A percentile compares a stretch with the other conserved stretches of the same genome.
phyloP scores from a whole-genome alignment of 1,140 invertebrate species.

The Megathymus violae region DNA sequence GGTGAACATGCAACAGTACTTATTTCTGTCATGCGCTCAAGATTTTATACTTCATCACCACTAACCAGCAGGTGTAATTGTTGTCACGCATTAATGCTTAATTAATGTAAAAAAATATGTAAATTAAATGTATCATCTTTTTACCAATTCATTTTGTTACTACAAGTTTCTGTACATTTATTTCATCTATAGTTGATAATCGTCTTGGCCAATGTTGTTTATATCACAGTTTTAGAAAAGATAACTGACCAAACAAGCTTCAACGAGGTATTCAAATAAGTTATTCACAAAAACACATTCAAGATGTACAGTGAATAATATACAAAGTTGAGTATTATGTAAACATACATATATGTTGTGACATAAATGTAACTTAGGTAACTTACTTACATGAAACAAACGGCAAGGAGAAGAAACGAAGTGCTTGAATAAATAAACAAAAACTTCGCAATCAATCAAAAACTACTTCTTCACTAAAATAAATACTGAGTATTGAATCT shows the following conservation, averaged over 20 bases:
- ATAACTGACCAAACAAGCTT: not conserved
- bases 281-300: not conserved
- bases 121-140: too few species aligned
- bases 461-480: not conserved
- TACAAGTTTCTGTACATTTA: too few species aligned
- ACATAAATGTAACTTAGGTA: constrained; percentile 15
- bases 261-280: not conserved
- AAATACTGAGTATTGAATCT: constrained; percentile 21
- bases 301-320: not conserved
- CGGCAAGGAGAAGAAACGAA: not conserved
- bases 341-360: constrained; percentile 26
- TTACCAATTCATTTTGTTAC: too few species aligned
- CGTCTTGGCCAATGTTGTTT: too few species aligned
- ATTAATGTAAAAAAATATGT: too few species aligned
- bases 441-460: not conserved
- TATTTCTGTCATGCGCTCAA: too few species aligned
- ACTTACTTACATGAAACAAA: constrained; percentile 19
- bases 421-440: not conserved
- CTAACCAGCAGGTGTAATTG: too few species aligned
- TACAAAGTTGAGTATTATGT: constrained; percentile 30
- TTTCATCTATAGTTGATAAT: too few species aligned
- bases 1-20: too few species aligned
- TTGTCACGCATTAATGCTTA: too few species aligned
- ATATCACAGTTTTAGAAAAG: not conserved
- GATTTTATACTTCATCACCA: too few species aligned